Conservation (phyloP, 2,888 invertebrate species). For the Drosophila kanekoi region DNA sequence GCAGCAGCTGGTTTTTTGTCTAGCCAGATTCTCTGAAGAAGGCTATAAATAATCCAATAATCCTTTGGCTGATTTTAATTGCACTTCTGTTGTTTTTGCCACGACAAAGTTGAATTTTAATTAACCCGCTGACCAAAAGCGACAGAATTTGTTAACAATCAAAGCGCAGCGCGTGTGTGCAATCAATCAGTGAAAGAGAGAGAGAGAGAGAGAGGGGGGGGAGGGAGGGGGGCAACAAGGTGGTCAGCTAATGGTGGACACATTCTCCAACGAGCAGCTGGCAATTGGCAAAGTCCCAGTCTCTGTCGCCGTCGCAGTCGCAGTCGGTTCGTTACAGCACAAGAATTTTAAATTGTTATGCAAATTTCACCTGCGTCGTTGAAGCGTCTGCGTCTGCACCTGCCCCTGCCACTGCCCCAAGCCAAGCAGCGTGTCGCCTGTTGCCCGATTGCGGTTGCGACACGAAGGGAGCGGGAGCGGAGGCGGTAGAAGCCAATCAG, state of each 20-base stretch:
- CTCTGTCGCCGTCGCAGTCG: not conserved
- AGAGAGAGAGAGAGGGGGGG: not conserved
- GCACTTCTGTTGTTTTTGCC: slow-evolving; percentile 24
- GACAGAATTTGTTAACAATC: slow-evolving; percentile 66
- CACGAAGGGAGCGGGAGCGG: slow-evolving; percentile 4
- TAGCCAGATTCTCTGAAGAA: not conserved
- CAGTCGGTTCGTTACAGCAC: slow-evolving; percentile 60
- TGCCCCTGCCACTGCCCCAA: slow-evolving; percentile 2
- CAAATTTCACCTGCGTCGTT: slow-evolving; percentile 59
- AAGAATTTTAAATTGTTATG: slow-evolving; percentile 81
- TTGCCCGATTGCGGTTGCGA: not conserved
- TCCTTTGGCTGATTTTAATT: slow-evolving; percentile 42
- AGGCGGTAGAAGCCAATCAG: slow-evolving; percentile 18
- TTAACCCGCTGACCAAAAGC: slow-evolving; percentile 55
- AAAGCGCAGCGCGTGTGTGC: slow-evolving; percentile 67
- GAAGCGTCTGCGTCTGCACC: slow-evolving; percentile 20
- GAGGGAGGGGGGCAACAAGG: not conserved
- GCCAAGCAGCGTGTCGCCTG: slow-evolving; percentile 11
- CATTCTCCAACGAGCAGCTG: slow-evolving; percentile 17
- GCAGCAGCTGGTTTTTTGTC: slow-evolving; percentile 6
- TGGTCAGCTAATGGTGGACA: slow-evolving; percentile 27
- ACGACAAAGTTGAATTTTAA: slow-evolving; percentile 56
- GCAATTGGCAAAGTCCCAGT: slow-evolving; percentile 6
- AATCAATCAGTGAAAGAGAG: slow-evolving; percentile 58
- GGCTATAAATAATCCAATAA: slow-evolving; percentile 28